A percentile compares a stretch with the other conserved stretches of the same genome.
These are phyloP conservation scores for Thaleichthys pacificus DNA, from an alignment of 2,797 vertebrate genomes.

Conservation along the genomic window DNA sequence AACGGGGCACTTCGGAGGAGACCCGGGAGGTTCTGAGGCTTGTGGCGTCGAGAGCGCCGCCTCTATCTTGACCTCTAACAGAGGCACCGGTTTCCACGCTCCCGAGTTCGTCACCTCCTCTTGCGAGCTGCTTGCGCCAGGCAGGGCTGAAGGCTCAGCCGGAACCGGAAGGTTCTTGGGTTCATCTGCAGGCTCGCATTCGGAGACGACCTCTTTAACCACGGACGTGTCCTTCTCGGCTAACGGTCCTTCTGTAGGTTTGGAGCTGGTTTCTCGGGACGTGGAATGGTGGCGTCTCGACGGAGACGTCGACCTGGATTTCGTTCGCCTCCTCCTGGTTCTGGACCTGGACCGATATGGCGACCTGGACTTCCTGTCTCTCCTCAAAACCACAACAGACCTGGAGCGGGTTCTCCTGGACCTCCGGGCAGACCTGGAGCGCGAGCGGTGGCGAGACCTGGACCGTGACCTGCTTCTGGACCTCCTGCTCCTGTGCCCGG, in stretches of 20 bases:
- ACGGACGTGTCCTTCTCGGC: background rate
- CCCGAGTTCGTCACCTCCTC: slow-evolving; percentile 20
- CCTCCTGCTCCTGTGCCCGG: background rate
- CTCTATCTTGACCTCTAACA: slow-evolving; percentile 33
- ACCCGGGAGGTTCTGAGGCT: background rate
- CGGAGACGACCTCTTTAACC: background rate
- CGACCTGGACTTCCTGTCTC: slow-evolving; percentile 35
- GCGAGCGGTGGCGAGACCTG: slow-evolving; percentile 3
- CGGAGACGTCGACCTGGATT: slow-evolving; percentile 50
- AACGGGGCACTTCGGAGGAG: slow-evolving; percentile 29
- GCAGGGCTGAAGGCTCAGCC: background rate
- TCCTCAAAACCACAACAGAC: slow-evolving; percentile 36
- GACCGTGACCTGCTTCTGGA: slow-evolving; percentile 9
- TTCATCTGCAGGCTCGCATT: slow-evolving; percentile 5
- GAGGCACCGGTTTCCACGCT: slow-evolving; percentile 58
- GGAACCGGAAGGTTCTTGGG: background rate
- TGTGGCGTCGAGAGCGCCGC: background rate
- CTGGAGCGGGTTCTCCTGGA: slow-evolving; percentile 42
- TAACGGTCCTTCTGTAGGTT: slow-evolving; percentile 14
- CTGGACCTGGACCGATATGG: slow-evolving; percentile 46
- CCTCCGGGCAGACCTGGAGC: slow-evolving; percentile 41
- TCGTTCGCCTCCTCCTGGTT: slow-evolving; percentile 26
- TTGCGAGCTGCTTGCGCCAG: background rate
- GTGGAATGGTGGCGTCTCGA: slow-evolving; percentile 23
- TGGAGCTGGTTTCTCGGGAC: slow-evolving; percentile 46